Conservation (phyloP, 2,113 vertebrate genomes). For the Prunella fulvescens region DNA sequence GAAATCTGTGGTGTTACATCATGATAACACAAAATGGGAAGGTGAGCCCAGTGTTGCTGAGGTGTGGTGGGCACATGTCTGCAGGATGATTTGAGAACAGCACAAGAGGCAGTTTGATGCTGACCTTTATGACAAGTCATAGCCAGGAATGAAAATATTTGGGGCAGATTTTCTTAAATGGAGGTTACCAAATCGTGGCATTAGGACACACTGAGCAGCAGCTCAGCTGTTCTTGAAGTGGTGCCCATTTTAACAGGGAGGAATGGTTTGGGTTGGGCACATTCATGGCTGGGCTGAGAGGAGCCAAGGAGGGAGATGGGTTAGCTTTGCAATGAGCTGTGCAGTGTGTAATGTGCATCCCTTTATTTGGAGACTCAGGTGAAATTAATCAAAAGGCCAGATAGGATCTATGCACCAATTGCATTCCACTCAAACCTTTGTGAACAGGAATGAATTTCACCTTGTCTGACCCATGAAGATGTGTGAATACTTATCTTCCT, state of each 20-base stretch:
- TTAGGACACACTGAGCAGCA: background rate
- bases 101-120: background rate
- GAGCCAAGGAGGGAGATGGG: background rate
- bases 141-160: background rate
- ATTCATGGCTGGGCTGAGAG: background rate
- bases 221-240: background rate
- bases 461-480: background rate
- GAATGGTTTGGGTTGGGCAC: background rate
- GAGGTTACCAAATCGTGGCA: background rate
- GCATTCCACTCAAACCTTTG: background rate
- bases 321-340: background rate
- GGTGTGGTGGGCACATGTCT: fast-evolving
- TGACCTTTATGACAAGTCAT: background rate
- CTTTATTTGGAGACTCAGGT: background rate
- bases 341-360: background rate
- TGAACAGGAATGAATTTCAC: background rate
- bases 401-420: background rate
- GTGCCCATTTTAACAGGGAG: background rate
- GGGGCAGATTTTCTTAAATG: background rate
- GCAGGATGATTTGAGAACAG: background rate
- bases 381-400: background rate
- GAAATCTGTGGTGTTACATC: background rate
- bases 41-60: background rate
- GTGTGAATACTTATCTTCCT: background rate
- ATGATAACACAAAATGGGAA: background rate